phyloP scores from a whole-genome alignment of 2,888 invertebrate genomes.

The Octodonta nipae region DNA sequence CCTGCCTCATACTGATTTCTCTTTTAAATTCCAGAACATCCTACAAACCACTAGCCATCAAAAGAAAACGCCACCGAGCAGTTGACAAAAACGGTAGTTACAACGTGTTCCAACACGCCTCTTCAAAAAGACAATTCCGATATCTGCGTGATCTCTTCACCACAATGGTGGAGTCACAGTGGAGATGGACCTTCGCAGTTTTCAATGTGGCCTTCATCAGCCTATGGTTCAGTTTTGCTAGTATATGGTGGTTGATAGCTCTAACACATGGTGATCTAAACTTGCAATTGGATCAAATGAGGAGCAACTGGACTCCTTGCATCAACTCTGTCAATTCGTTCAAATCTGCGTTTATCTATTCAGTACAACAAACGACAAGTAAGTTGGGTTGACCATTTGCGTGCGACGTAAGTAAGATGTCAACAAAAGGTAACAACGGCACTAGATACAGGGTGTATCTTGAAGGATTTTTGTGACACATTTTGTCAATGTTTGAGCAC shows the following conservation, averaged over 20 bases:
- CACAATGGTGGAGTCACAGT: slow-evolving; percentile 81
- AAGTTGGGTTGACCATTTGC: too few relatives aligned
- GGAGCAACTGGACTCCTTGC: slow-evolving; percentile 54
- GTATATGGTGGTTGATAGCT: slow-evolving; percentile 86
- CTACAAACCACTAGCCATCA: slow-evolving; percentile 19
- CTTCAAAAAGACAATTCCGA: slow-evolving; percentile 64
- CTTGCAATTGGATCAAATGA: slow-evolving; percentile 39
- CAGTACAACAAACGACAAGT: slow-evolving; percentile 82
- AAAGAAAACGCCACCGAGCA: slow-evolving; percentile 65
- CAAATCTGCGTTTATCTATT: slow-evolving; percentile 86
- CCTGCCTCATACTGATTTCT: too few relatives aligned
- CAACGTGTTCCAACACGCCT: slow-evolving; percentile 79
- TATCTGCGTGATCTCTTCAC: slow-evolving; percentile 78
- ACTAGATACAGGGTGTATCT: too few relatives aligned
- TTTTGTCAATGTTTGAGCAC: too few relatives aligned
- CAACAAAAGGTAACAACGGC: too few relatives aligned
- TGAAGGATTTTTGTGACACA: too few relatives aligned
- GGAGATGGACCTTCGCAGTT: slow-evolving; percentile 86
- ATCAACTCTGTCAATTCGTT: slow-evolving; percentile 74
- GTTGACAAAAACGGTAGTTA: slow-evolving; percentile 92
- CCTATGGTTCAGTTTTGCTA: slow-evolving; percentile 55
- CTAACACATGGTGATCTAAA: slow-evolving; percentile 83
- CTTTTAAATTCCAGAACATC: too few relatives aligned
- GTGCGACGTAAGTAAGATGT: too few relatives aligned
- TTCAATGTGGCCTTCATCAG: slow-evolving; percentile 81